Conservation (phyloP, 2,797 vertebrate species). For the Hydrocynus forskahlii region DNA sequence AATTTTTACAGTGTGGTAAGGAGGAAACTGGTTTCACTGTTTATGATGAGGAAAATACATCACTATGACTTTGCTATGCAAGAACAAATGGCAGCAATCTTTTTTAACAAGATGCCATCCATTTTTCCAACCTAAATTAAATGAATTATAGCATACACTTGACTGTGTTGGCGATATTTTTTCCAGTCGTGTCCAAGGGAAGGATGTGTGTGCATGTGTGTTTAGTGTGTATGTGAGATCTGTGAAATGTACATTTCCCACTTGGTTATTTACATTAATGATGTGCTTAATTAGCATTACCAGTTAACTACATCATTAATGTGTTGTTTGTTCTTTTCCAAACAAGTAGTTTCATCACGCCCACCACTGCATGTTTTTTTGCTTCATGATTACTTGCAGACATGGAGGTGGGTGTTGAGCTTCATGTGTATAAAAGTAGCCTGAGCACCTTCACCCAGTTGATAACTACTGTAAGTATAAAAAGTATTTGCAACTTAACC, state of each 20-base stretch:
- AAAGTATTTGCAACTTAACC: background rate
- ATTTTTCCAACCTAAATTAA: no score
- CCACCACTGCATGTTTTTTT: slow-evolving; percentile 21
- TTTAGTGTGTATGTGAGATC: slow-evolving; percentile 28
- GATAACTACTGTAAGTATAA: background rate
- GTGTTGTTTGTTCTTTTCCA: slow-evolving; percentile 49
- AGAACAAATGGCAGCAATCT: no score
- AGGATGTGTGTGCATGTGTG: slow-evolving; percentile 6
- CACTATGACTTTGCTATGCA: no score
- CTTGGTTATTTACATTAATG: slow-evolving; percentile 37
- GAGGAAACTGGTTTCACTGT: no score
- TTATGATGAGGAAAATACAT: no score
- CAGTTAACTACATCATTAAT: slow-evolving; percentile 45
- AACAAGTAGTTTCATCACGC: slow-evolving; percentile 37
- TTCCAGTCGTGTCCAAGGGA: slow-evolving; percentile 18
- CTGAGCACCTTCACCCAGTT: slow-evolving; percentile 15
- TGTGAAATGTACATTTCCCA: slow-evolving; percentile 46
- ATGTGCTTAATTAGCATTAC: slow-evolving; percentile 42
- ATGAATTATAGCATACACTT: background rate
- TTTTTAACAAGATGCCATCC: no score
- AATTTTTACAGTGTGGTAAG: no score
- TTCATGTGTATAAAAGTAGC: background rate
- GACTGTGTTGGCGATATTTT: background rate
- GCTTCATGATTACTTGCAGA: slow-evolving; percentile 4
- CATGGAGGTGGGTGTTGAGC: slow-evolving; percentile 16